Evolutionary conservation across 2,888 invertebrate species (phyloP).

Genomic region (Trilocha varians): DNA sequence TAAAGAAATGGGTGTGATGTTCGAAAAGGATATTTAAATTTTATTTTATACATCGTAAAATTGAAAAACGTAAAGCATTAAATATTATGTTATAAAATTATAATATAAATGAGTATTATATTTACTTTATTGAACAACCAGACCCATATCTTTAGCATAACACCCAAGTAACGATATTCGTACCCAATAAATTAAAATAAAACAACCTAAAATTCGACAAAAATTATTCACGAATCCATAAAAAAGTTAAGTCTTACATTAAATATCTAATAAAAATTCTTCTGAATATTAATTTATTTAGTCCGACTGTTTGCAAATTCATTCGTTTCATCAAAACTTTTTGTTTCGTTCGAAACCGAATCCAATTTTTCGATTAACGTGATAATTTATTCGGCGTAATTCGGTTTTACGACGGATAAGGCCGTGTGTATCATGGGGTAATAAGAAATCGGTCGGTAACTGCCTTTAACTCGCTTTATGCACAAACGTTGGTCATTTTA

Average conservation of each 20-base stretch:
- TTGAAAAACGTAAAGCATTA: too few species aligned
- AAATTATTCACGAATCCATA: background rate
- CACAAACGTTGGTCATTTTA: conserved; percentile 59
- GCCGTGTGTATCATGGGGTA: conserved; percentile 32
- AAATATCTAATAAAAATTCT: background rate
- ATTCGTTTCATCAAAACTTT: conserved; percentile 28
- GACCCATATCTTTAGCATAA: too few species aligned
- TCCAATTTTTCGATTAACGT: conserved; percentile 32
- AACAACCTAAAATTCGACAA: background rate
- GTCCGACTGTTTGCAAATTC: conserved; percentile 26
- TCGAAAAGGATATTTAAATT: too few species aligned
- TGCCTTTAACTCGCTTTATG: conserved; percentile 40
- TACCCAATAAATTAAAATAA: background rate
- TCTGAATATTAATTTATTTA: conserved; percentile 2
- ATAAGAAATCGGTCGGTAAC: conserved; percentile 49
- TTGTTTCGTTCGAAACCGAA: conserved; percentile 19
- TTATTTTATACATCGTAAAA: too few species aligned
- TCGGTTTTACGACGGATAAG: conserved; percentile 20
- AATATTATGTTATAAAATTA: too few species aligned
- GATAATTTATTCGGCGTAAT: conserved; percentile 36
- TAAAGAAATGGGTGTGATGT: too few species aligned
- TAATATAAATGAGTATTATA: too few species aligned
- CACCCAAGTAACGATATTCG: background rate
- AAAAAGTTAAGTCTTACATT: background rate
- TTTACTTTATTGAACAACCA: too few species aligned